These are phyloP conservation scores for Drosophila takahashii DNA, from an alignment of 1,140 invertebrate species.

Conservation along the genomic window DNA sequence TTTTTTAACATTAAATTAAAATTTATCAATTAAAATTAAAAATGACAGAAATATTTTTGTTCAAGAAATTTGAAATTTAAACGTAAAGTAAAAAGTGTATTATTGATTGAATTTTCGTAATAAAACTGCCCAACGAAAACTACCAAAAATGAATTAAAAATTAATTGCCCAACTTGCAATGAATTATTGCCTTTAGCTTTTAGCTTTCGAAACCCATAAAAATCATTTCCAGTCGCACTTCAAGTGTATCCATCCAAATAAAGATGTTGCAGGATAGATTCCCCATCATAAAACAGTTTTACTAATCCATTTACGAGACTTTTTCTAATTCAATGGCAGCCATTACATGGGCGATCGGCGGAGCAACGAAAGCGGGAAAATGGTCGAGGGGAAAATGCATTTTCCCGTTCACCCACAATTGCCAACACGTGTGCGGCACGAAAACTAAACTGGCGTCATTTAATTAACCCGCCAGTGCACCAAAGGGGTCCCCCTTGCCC, in stretches of 20 bases:
- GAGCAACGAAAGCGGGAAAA: slow-evolving; percentile 29
- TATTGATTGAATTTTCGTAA: not conserved
- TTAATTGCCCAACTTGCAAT: not conserved
- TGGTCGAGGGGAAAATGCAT: slow-evolving; percentile 26
- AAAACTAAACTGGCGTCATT: slow-evolving; percentile 70
- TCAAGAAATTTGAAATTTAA: no score
- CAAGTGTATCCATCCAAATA: slow-evolving; percentile 22
- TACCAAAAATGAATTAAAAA: not conserved
- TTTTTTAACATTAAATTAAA: no score
- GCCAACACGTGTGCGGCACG: slow-evolving; percentile 77
- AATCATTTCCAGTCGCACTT: not conserved
- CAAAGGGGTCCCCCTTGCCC: slow-evolving; percentile 13
- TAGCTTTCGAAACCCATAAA: slow-evolving; percentile 22
- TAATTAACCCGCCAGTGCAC: slow-evolving; percentile 73
- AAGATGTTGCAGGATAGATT: slow-evolving; percentile 32
- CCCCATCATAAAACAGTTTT: slow-evolving; percentile 38
- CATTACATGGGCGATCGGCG: slow-evolving; percentile 36
- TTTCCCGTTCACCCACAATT: slow-evolving; percentile 40
- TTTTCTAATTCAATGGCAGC: slow-evolving; percentile 56
- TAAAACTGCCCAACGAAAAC: not conserved
- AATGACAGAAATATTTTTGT: no score
- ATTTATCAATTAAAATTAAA: no score
- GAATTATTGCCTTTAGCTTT: slow-evolving; percentile 2
- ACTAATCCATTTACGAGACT: slow-evolving; percentile 63
- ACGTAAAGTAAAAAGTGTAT: no score